Percentiles rank a stretch among this genome's conserved stretches.
phyloP scores from a whole-genome alignment of 2,888 invertebrate genomes.

The Celastrina argiolus region DNA sequence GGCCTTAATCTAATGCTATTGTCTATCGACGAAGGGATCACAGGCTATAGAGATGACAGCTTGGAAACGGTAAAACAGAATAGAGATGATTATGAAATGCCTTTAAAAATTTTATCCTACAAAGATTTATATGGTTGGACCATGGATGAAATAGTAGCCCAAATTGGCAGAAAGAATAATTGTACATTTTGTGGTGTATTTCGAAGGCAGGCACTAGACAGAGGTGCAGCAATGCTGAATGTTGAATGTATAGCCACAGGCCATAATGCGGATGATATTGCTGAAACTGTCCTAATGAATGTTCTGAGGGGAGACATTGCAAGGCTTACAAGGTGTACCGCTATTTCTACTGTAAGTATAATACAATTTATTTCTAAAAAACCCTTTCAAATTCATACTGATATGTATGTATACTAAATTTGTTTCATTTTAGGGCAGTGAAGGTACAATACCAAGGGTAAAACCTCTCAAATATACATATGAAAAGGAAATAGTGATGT shows the following conservation, averaged over 20 bases:
- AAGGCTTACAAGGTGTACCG: conserved; percentile 92
- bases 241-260: conserved; percentile 98
- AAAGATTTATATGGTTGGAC: conserved; percentile 99
- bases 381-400: too few species aligned
- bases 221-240: conserved; percentile 92
- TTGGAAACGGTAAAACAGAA: conserved; percentile 97
- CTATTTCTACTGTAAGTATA: conserved; percentile 87
- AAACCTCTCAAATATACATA: conserved; percentile 98
- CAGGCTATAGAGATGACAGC: conserved; percentile 96
- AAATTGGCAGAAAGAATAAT: conserved; percentile 93
- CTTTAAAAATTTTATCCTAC: conserved; percentile 96
- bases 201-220: conserved; percentile 95
- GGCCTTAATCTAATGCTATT: conserved; percentile 92
- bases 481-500: conserved; percentile 99
- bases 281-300: conserved; percentile 99
- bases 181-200: conserved; percentile 98
- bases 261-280: conserved; percentile 98
- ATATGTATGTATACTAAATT: not conserved
- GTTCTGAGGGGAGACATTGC: conserved; percentile 97
- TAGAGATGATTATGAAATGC: conserved; percentile 94
- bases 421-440: conserved; percentile 78
- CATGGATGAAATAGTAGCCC: conserved; percentile 97
- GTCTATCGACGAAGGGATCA: conserved; percentile 99
- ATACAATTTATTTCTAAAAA: too few species aligned
- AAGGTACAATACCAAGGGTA: conserved; percentile 91